Evolutionary conservation across 2,888 invertebrate species (phyloP).

Genomic region (Lasioglossum figueresi): DNA sequence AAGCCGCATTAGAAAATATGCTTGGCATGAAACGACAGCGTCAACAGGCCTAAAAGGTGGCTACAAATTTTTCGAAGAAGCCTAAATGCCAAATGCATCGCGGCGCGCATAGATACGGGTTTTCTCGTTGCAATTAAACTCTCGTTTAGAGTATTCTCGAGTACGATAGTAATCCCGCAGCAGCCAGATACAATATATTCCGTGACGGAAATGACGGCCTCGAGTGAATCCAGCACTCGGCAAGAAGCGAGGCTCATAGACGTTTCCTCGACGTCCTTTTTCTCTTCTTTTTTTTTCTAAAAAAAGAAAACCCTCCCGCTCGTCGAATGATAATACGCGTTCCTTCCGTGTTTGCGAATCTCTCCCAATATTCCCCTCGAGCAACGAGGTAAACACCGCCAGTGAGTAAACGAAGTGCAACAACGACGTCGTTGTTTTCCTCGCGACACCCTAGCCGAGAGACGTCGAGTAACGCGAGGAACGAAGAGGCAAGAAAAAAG

Average conservation of each 20-base stretch:
- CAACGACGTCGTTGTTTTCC: constrained; percentile 67
- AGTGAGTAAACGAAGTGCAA: constrained; percentile 65
- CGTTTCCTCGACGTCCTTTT: constrained; percentile 7
- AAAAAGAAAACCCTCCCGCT: background rate
- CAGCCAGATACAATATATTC: constrained; percentile 4
- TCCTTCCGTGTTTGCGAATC: constrained; percentile 57
- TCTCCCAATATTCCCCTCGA: constrained; percentile 61
- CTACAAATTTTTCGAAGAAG: background rate
- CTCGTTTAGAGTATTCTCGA: constrained; percentile 6
- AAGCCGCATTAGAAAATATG: background rate
- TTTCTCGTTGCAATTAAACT: constrained; percentile 5
- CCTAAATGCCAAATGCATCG: background rate
- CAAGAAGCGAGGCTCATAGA: background rate
- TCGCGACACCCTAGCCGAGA: constrained; percentile 35
- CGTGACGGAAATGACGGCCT: constrained; percentile 3
- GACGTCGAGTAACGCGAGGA: background rate
- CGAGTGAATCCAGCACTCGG: background rate
- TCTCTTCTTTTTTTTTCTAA: background rate
- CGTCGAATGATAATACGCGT: constrained; percentile 41
- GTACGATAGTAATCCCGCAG: background rate
- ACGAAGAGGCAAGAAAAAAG: background rate
- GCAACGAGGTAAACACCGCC: constrained; percentile 63
- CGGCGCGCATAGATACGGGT: background rate
- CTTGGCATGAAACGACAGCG: background rate
- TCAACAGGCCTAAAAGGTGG: background rate